Percentiles rank a stretch among this genome's conserved stretches.
Evolutionary conservation across 2,797 vertebrate species (phyloP).

Genomic region (Urophycis tenuis): DNA sequence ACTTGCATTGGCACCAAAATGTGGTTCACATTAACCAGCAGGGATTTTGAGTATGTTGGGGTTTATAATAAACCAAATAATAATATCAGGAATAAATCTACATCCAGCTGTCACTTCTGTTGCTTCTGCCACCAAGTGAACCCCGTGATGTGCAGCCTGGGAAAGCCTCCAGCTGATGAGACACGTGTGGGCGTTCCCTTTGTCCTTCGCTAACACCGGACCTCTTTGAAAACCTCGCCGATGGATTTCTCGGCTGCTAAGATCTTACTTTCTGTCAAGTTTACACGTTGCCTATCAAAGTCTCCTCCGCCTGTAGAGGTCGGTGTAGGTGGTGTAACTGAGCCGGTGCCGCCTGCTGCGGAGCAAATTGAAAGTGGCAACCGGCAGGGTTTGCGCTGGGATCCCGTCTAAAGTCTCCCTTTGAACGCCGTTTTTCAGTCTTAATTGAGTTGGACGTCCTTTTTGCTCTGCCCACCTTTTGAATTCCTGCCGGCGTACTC

Average conservation of each 20-base stretch:
- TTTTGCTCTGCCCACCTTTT: neutral
- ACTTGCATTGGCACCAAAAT: neutral
- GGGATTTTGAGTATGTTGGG: neutral
- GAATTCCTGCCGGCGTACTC: neutral
- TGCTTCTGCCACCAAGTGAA: too few relatives aligned
- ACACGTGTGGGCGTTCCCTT: neutral
- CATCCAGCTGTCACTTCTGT: neutral
- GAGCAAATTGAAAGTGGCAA: neutral
- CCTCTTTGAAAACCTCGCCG: neutral
- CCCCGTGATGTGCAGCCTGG: too few relatives aligned
- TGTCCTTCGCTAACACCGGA: neutral
- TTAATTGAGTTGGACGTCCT: neutral
- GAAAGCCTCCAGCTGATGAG: neutral
- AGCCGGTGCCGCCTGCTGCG: neutral
- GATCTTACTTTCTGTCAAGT: neutral
- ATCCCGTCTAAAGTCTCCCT: neutral
- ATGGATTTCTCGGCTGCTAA: neutral
- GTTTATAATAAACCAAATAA: neutral
- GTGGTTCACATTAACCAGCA: too few relatives aligned
- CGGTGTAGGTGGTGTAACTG: neutral
- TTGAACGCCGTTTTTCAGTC: neutral
- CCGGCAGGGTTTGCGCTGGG: neutral
- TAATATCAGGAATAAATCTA: too few relatives aligned
- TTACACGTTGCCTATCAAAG: neutral
- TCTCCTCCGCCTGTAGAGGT: neutral